Evolutionary conservation across 2,888 invertebrate genomes (phyloP), one percentile per base, ranked within the genome.

Genomic region (Macrophya annulata): DNA sequence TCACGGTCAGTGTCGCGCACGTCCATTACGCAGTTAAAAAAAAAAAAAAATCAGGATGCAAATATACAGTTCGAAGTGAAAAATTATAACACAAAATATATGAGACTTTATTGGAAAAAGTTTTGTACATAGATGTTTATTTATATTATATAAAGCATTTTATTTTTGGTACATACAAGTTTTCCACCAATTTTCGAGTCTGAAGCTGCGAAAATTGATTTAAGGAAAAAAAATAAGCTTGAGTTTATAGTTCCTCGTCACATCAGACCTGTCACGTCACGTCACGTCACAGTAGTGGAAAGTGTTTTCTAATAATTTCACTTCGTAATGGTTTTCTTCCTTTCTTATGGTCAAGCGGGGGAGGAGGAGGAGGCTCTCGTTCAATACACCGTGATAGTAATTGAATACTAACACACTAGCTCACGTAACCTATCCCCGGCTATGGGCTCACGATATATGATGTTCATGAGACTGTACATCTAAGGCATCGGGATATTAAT

Each of bases 241-340:
- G 17, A 37, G 8, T 15, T 15, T 68, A n/a, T 62, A 37, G 68
- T 15, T 37, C 17, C 37, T 40, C 40, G 72, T 72, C 15, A 37
- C 25, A 77, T 55, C 37, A 37, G 25, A 48, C 25, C 10, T 15
- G 59, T 37, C 17, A 48, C 65, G 48, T 25, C 82, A 25, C 45
- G 48, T 25, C 82, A 25, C 45, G 31, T 31, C 10, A 15, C 21
- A 48, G 51, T 74, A 31, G 43, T 68, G 77, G 86, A 86, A 86
- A 87, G 86, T 84, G 48, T 86, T 86, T 87, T 87, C 87, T 87
- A 86, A 87, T 86, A 86, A 86, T 87, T 87, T 87, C 87, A 84
- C 86, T 84, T 82, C 45, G 82, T 84, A 72, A 86, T 79, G 17
- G 68, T 72, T 85, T 86, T 82, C 86, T 87, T 71, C 85, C 85